phyloP scores from a whole-genome alignment of 2,113 vertebrate genomes.

The Astatoreochromis straeleni region DNA sequence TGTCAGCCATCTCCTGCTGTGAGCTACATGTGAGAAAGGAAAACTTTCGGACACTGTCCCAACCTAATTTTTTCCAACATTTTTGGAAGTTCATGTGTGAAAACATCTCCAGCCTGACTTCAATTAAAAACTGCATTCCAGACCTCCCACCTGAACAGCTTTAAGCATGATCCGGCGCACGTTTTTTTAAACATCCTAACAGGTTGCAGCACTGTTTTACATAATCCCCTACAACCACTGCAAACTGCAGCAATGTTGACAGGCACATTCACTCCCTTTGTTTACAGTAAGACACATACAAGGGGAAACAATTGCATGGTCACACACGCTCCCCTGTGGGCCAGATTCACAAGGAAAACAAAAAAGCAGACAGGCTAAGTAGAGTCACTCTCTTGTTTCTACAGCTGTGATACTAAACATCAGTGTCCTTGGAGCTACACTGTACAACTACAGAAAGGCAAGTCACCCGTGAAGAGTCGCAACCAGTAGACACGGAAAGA shows the following conservation, averaged over 20 bases:
- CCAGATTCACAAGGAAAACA: slow-evolving; percentile 59
- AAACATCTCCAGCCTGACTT: slow-evolving; percentile 3
- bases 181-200: slow-evolving; percentile 40
- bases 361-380: slow-evolving; percentile 57
- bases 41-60: not conserved
- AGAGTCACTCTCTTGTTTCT: slow-evolving; percentile 61
- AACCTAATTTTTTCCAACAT: not conserved
- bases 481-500: not conserved
- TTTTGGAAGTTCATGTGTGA: not conserved
- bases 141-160: slow-evolving; percentile 20
- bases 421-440: slow-evolving; percentile 8
- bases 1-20: not conserved
- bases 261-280: not conserved
- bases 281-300: not conserved
- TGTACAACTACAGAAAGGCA: not conserved
- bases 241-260: not conserved
- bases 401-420: slow-evolving; percentile 56
- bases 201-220: slow-evolving; percentile 28
- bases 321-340: slow-evolving; percentile 23
- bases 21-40: not conserved
- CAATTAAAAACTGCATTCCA: slow-evolving; percentile 29
- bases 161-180: not conserved
- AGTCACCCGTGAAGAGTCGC: not conserved
- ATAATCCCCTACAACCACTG: slow-evolving; percentile 16
- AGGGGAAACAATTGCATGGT: slow-evolving; percentile 18